These are phyloP conservation scores for Nerophis lumbriciformis DNA, from an alignment of 2,113 vertebrate genomes.

Conservation along the genomic window DNA sequence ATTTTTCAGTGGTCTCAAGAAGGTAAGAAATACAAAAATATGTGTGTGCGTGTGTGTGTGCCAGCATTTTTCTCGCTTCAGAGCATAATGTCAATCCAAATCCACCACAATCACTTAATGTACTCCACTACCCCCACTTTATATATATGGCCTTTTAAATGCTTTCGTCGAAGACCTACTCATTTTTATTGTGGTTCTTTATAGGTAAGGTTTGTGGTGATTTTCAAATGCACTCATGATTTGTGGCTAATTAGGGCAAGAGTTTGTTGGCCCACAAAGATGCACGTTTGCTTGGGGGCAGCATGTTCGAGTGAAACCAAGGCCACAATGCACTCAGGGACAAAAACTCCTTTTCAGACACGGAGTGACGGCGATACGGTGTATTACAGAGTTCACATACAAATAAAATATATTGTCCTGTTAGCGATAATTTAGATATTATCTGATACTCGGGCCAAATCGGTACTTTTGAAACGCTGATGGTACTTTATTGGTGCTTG, in stretches of 20 bases:
- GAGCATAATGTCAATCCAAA: constrained; percentile 50
- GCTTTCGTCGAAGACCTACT: constrained; percentile 56
- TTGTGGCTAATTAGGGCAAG: constrained; percentile 59
- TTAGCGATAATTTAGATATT: not conserved
- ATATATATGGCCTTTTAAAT: constrained; percentile 56
- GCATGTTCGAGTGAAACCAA: constrained; percentile 26
- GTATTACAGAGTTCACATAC: constrained; percentile 15
- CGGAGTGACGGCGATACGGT: not conserved
- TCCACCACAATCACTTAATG: constrained; percentile 62
- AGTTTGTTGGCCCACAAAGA: constrained; percentile 40
- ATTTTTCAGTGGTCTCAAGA: too few relatives aligned
- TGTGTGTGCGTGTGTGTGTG: constrained; percentile 16
- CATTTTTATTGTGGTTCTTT: constrained; percentile 67
- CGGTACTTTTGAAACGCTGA: too few relatives aligned
- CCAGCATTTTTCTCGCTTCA: constrained; percentile 19
- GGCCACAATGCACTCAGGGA: constrained; percentile 9
- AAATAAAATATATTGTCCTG: constrained; percentile 34
- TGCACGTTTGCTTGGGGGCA: constrained; percentile 29
- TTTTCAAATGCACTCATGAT: constrained; percentile 64
- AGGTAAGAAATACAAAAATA: too few relatives aligned
- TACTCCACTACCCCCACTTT: constrained; percentile 46
- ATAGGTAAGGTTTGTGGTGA: constrained; percentile 58
- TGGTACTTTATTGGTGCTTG: too few relatives aligned
- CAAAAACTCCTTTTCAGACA: constrained; percentile 5
- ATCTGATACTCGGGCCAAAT: too few relatives aligned